Conservation (phyloP, 2,113 vertebrate species). For the Tragulus kanchil region DNA sequence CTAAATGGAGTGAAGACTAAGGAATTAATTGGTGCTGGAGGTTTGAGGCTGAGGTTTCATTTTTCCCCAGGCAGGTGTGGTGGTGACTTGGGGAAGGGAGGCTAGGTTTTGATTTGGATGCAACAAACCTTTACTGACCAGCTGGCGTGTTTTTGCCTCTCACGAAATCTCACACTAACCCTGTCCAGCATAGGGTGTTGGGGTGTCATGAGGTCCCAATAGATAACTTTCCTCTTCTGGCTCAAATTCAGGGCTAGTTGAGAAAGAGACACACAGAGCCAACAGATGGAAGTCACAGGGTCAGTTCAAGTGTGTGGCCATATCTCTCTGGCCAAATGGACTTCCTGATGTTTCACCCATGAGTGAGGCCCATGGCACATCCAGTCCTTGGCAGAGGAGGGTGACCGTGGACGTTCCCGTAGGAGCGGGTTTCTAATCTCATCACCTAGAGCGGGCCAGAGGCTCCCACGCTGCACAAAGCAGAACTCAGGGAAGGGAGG, state of each 20-base stretch:
- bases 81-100: background rate
- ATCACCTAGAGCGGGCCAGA: background rate
- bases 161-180: background rate
- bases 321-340: background rate
- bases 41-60: background rate
- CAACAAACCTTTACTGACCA: background rate
- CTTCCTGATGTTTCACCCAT: background rate
- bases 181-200: background rate
- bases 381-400: background rate
- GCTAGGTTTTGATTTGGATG: background rate
- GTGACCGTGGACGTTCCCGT: background rate
- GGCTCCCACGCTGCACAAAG: background rate
- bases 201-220: background rate
- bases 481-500: background rate
- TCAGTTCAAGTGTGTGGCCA: background rate
- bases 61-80: background rate
- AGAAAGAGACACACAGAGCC: background rate
- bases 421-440: background rate
- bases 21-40: background rate
- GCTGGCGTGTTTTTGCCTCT: background rate
- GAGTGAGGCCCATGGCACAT: background rate
- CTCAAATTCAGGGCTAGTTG: background rate
- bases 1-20: background rate
- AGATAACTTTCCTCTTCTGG: background rate
- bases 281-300: background rate